These are phyloP conservation scores for Adelges cooleyi DNA, from an alignment of 1,140 invertebrate genomes.

Conservation along the genomic window DNA sequence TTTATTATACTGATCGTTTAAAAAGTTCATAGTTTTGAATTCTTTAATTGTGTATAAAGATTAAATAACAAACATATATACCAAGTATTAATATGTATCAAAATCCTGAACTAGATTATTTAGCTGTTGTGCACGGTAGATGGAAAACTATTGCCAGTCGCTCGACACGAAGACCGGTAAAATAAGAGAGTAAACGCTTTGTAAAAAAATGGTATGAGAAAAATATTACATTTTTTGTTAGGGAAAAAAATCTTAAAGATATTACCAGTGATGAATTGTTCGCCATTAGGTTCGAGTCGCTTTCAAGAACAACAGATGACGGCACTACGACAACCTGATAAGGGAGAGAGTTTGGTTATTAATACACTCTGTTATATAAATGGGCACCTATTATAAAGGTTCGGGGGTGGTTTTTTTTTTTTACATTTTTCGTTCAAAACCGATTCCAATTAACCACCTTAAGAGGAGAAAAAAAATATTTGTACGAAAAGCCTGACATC, in stretches of 20 bases:
- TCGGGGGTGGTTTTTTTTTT: constrained; percentile 2
- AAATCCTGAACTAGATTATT: too few species aligned
- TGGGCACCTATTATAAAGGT: constrained; percentile 27
- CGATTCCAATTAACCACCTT: constrained; percentile 11
- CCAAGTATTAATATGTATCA: too few species aligned
- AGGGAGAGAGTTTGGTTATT: constrained; percentile 20
- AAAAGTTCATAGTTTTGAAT: too few species aligned
- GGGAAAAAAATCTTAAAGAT: constrained; percentile 1
- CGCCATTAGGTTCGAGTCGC: constrained; percentile 13
- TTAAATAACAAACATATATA: too few species aligned
- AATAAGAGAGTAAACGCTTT: too few species aligned
- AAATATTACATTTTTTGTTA: constrained; percentile 19
- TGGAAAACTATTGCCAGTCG: too few species aligned
- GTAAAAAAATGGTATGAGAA: neutral
- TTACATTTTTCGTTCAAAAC: constrained; percentile 11
- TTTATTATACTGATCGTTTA: too few species aligned
- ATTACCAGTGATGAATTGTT: constrained; percentile 16
- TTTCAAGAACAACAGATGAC: constrained; percentile 26
- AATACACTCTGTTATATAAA: constrained; percentile 26
- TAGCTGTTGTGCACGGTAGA: too few species aligned
- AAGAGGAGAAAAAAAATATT: neutral
- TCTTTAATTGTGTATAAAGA: too few species aligned
- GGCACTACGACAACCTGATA: constrained; percentile 26
- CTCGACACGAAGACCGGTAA: too few species aligned
- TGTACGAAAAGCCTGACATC: constrained; percentile 4